Percentiles rank a stretch among this genome's conserved stretches.
phyloP scores from a whole-genome alignment of 2,113 vertebrate genomes.

The Salvelinus alpinus region DNA sequence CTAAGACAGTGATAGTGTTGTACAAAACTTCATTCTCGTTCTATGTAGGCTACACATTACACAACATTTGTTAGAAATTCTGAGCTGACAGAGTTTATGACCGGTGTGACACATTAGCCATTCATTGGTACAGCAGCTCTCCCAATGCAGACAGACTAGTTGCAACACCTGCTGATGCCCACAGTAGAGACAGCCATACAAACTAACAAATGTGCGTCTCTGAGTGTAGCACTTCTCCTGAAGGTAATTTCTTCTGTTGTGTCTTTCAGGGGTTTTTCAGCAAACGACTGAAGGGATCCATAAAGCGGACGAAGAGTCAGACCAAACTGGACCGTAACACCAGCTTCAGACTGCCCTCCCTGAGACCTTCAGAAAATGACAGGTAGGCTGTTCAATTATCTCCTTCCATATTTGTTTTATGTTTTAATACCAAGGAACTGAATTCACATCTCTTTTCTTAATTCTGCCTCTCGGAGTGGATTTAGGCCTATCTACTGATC shows the following conservation, averaged over 20 bases:
- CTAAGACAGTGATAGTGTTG: too few relatives aligned
- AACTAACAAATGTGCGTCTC: not conserved
- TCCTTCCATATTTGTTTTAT: not conserved
- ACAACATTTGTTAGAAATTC: not conserved
- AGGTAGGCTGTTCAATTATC: slow-evolving; percentile 69
- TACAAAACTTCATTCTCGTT: too few relatives aligned
- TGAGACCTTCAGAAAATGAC: slow-evolving; percentile 80
- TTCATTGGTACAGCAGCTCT: not conserved
- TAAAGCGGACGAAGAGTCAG: slow-evolving; percentile 97
- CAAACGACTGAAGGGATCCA: slow-evolving; percentile 94
- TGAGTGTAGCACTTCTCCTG: not conserved
- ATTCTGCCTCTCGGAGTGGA: too few relatives aligned
- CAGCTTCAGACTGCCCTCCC: slow-evolving; percentile 88
- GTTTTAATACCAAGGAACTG: not conserved
- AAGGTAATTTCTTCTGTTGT: slow-evolving; percentile 3
- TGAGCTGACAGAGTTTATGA: not conserved
- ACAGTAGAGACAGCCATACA: not conserved
- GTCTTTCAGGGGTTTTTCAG: slow-evolving; percentile 91
- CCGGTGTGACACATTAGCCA: not conserved
- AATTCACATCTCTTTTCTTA: not conserved
- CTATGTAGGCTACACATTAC: too few relatives aligned
- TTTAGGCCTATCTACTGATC: too few relatives aligned
- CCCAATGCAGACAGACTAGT: not conserved
- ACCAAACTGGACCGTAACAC: slow-evolving; percentile 93
- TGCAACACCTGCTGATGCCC: not conserved